Conservation (phyloP, 2,888 invertebrate species). For the Norana najaformis region DNA sequence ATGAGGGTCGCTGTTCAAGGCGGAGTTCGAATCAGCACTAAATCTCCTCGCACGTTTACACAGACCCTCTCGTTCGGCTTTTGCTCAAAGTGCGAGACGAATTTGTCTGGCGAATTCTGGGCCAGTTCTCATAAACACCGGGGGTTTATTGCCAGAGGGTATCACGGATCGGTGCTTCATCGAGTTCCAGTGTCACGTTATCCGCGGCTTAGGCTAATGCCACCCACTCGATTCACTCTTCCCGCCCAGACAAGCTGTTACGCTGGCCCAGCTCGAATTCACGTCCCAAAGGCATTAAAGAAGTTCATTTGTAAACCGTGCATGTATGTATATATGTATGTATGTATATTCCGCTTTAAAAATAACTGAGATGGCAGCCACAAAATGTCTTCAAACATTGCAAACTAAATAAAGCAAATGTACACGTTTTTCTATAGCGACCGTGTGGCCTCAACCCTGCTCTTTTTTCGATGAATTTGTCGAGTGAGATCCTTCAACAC, state of each 20-base stretch:
- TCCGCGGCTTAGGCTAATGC: not conserved
- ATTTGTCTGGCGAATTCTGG: not conserved
- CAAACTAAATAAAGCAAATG: too few species aligned
- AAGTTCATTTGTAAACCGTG: not conserved
- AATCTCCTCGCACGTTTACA: not conserved
- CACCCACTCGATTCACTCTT: not conserved
- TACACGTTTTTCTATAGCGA: too few species aligned
- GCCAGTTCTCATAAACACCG: conserved; percentile 13
- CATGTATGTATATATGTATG: too few species aligned
- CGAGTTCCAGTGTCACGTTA: not conserved
- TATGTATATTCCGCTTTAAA: too few species aligned
- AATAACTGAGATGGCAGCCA: not conserved
- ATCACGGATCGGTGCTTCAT: conserved; percentile 9
- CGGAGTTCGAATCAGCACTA: not conserved
- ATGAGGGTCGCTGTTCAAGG: not conserved
- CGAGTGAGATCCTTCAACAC: too few species aligned
- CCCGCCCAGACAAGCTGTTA: too few species aligned
- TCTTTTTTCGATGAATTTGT: too few species aligned
- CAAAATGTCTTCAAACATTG: too few species aligned
- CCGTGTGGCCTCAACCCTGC: too few species aligned
- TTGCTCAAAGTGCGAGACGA: not conserved
- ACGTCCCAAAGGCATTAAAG: not conserved
- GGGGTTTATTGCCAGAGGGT: conserved; percentile 1
- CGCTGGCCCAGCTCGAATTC: not conserved
- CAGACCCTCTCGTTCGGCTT: not conserved